Base-by-base conservation (phyloP, 2,113 vertebrate species). In the Antechinus flavipes region DNA sequence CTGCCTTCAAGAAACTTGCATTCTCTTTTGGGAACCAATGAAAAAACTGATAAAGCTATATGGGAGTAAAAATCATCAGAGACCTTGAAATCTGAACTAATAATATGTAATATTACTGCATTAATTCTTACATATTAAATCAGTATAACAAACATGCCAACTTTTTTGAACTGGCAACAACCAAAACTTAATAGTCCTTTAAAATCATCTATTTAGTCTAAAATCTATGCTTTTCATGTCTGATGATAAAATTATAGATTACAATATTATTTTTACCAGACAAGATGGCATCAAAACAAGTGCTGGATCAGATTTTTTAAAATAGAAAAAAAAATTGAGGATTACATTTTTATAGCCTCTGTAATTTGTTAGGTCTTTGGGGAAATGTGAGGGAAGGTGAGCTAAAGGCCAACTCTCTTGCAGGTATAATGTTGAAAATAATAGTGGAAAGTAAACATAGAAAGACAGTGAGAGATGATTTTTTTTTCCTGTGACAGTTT, bases 401-500 rank as follows among this genome's bases (percentile, higher is more conserved):
- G 14, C 12, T n/a, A n/a, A 68, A n/a, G 30, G 10, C 12, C 61
- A 68, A 11, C 30, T 68, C 61, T 68, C 61, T 68, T 68, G 4
- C 61, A 76, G 35, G 61, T n/a, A 61, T 12, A 30, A 61, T 27
- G 58, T 61, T 61, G 58, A 61, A 76, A n/a, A 76, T 76, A 76
- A 76, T n/a, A n/a, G 19, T 76, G 35, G n/a, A 76, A 76, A 76
- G 14, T 19, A 76, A 68, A 35, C 30, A 35, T 35, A 76, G 61
- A 19, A 68, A 68, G 30, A 76, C 35, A 76, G 1, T n/a, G 61
- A 76, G 61, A 76, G 35, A 90, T 90, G 89, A 97, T 96, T 98
- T 98, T 98, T 96, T 90, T 49, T 97, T 96, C 25, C 26, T 52
- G 0, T 52, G 10, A 97, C 95, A 97, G 96, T 95, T 97, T 93